Percentiles rank a stretch among this genome's conserved stretches.
phyloP scores from a whole-genome alignment of 2,113 vertebrate species.

The Geococcyx californianus region DNA sequence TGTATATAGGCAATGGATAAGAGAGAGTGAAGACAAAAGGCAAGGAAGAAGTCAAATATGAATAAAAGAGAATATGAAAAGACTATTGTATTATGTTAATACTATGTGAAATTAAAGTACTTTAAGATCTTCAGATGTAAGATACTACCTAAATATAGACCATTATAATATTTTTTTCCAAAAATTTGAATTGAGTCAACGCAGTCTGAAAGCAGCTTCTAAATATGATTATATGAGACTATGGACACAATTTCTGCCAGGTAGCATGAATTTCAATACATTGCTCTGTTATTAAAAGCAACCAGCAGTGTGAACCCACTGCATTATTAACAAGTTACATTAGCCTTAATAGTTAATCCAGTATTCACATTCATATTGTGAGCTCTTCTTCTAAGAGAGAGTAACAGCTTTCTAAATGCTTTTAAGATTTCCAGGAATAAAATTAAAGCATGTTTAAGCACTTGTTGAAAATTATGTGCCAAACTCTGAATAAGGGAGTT shows the following conservation, averaged over 20 bases:
- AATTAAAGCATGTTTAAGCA: conserved; percentile 67
- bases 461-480: conserved; percentile 24
- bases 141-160: background rate
- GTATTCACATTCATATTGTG: conserved; percentile 44
- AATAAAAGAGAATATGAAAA: background rate
- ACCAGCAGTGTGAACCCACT: background rate
- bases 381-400: conserved; percentile 45
- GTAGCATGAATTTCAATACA: background rate
- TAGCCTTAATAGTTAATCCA: conserved; percentile 21
- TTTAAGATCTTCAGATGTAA: background rate
- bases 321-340: conserved; percentile 47
- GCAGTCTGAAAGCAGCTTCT: background rate
- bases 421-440: conserved; percentile 58
- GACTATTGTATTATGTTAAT: background rate
- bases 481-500: conserved; percentile 25
- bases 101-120: conserved; percentile 17
- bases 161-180: background rate
- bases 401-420: conserved; percentile 55
- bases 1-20: background rate
- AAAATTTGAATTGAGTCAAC: background rate
- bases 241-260: background rate
- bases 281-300: conserved; percentile 19
- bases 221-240: conserved; percentile 17
- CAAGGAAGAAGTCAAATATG: background rate
- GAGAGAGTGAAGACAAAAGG: background rate